Evolutionary conservation across 2,888 invertebrate genomes (phyloP), one percentile per base, ranked within the genome.

Genomic region (Cordilura impudica): DNA sequence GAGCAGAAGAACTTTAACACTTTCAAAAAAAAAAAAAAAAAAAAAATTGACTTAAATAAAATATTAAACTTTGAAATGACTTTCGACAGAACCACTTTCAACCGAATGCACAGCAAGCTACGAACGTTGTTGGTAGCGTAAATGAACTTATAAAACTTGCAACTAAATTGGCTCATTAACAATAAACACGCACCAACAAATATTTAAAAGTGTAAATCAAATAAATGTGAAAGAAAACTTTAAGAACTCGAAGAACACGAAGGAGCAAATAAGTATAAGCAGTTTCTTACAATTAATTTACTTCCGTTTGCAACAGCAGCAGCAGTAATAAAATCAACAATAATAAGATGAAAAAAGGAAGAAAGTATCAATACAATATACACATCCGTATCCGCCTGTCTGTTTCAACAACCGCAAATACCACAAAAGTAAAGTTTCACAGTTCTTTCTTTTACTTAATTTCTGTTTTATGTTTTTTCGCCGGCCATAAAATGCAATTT

Each of bases 141-240:
- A 35, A 69, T 53, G 26, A 71, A 76, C 65, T 76, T 65, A 51
- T 58, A 53, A 71, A 66, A 77, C 56, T 78, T 78, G 82, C 77
- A 82, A 78, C 77, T 81, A 74, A 82, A 82, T 78, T 82, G 81
- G 81, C 82, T 82, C 81, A 80, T 82, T 82, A 82, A 73, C 72
- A 82, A 80, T 80, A 80, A 82, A 79, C 71, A 81, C 78, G 76
- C 73, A 60, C 69, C 61, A 43, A 74, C 16, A 60, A 61, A n/a
- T 35, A 54, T 43, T 79, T 78, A 53, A 58, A 82, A 82, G 82
- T 81, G 81, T 82, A 82, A 82, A 82, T 79, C 82, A 82, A 82
- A 82, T 81, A 81, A 82, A 72, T 76, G 74, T 66, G 47, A 54
- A 75, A 61, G 35, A 66, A 51, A 76, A 77, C 74, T 73, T 60